Evolutionary conservation across 2,113 vertebrate species (phyloP).

Genomic region (Zosterops pallidus): DNA sequence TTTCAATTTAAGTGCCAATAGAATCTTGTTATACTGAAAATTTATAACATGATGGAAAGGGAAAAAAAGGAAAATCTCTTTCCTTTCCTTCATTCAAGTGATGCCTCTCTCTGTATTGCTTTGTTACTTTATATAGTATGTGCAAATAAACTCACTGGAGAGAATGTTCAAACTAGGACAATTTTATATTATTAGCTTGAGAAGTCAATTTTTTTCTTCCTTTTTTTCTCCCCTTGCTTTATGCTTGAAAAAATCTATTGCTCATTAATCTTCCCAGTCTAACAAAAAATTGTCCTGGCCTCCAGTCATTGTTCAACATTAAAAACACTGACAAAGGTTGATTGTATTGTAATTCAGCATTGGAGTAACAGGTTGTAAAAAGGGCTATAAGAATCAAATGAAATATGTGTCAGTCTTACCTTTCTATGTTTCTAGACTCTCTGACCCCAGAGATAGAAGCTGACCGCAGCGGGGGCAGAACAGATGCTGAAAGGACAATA

Average conservation of each 20-base stretch:
- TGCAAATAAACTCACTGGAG: conserved; percentile 10
- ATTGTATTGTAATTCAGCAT: conserved; percentile 74
- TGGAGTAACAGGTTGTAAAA: conserved; percentile 76
- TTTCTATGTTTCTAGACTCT: conserved; percentile 94
- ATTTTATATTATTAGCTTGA: conserved; percentile 48
- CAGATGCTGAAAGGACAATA: conserved; percentile 99
- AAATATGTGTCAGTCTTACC: conserved; percentile 83
- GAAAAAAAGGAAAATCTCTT: background rate
- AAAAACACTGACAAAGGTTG: conserved; percentile 72
- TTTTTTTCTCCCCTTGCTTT: background rate
- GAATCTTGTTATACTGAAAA: background rate
- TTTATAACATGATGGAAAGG: background rate
- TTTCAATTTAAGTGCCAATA: background rate
- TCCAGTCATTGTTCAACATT: conserved; percentile 73
- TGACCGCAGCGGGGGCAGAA: conserved; percentile 98
- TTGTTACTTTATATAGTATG: conserved; percentile 1
- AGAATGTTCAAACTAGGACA: conserved; percentile 1
- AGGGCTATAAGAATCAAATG: conserved; percentile 71
- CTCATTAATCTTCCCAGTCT: conserved; percentile 60
- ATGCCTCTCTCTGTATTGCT: background rate
- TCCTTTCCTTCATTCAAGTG: background rate
- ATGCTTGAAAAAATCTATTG: conserved; percentile 56
- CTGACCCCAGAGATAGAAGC: conserved; percentile 99
- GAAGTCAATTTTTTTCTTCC: conserved; percentile 11
- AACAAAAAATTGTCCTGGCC: conserved; percentile 58